Conservation (phyloP, 2,797 vertebrate genomes). For the Prunella strophiata region DNA sequence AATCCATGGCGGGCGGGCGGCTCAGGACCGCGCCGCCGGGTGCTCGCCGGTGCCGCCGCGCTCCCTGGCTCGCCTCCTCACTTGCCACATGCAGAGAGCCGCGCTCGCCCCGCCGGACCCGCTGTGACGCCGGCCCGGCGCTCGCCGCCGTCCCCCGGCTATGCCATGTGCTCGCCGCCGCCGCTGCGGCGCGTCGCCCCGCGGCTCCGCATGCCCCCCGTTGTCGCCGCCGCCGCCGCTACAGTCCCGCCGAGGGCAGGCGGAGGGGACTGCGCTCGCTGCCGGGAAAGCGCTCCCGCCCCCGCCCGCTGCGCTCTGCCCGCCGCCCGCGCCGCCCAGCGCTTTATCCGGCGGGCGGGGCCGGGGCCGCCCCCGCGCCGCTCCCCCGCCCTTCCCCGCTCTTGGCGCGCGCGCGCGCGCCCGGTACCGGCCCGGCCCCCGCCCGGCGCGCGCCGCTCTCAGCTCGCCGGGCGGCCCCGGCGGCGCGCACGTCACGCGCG, state of each 20-base stretch:
- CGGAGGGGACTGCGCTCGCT: rapidly evolving
- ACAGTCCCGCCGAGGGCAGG: neutral
- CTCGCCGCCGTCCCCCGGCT: neutral
- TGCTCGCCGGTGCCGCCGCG: slow-evolving; percentile 27
- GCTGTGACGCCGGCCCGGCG: neutral
- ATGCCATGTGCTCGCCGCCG: slow-evolving; percentile 35
- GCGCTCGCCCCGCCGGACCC: neutral
- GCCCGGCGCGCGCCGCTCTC: neutral
- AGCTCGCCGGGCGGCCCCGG: neutral
- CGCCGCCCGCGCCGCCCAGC: neutral
- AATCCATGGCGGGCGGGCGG: slow-evolving; percentile 85
- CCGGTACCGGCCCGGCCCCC: neutral
- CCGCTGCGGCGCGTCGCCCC: neutral
- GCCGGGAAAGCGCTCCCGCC: neutral
- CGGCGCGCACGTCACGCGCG: neutral
- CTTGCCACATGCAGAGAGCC: slow-evolving; percentile 45
- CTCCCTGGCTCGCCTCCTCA: slow-evolving; percentile 5
- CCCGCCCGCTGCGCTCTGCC: neutral
- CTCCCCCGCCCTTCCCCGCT: too few species aligned
- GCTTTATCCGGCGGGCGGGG: neutral
- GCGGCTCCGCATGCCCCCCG: neutral
- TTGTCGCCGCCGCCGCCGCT: neutral
- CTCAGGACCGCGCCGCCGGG: slow-evolving; percentile 14
- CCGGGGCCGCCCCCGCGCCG: neutral
- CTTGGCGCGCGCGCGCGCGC: neutral